A percentile compares a stretch with the other conserved stretches of the same genome.
Conservation (phyloP, 2,888 invertebrate species). For the Elmis aenea region DNA sequence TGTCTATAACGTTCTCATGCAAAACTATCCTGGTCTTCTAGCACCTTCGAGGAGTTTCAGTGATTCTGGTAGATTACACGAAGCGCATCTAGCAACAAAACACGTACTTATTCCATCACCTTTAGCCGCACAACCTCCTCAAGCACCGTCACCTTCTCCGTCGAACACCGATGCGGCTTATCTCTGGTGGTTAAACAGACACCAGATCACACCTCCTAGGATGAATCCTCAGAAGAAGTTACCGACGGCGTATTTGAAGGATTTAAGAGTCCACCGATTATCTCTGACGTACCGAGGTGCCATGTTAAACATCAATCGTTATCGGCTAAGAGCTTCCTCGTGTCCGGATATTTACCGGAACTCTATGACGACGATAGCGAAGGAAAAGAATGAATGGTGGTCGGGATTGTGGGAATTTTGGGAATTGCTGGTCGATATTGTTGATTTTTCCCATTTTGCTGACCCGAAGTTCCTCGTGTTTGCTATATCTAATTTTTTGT, state of each 20-base stretch:
- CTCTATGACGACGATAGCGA: constrained; percentile 80
- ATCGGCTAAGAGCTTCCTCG: constrained; percentile 76
- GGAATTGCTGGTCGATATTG: constrained; percentile 69
- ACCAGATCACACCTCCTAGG: constrained; percentile 46
- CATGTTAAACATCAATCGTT: constrained; percentile 78
- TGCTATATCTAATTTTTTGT: constrained; percentile 80
- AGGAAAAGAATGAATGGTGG: constrained; percentile 71
- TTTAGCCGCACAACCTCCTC: constrained; percentile 42
- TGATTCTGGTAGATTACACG: constrained; percentile 55
- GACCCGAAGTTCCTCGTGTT: constrained; percentile 73
- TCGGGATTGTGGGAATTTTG: constrained; percentile 72
- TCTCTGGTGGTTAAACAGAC: constrained; percentile 54
- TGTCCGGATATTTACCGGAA: constrained; percentile 88
- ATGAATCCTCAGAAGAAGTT: constrained; percentile 39
- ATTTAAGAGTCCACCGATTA: constrained; percentile 68
- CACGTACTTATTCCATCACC: constrained; percentile 39
- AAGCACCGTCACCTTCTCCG: constrained; percentile 41
- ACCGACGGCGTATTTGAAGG: constrained; percentile 67
- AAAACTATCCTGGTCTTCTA: constrained; percentile 70
- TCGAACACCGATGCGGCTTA: constrained; percentile 47
- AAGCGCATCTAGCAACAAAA: constrained; percentile 38
- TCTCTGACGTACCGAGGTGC: constrained; percentile 81
- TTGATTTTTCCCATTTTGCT: constrained; percentile 75
- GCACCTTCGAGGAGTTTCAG: constrained; percentile 70
- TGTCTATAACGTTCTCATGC: constrained; percentile 65